Evolutionary conservation across 2,113 vertebrate species (phyloP).

Genomic region (Crotalus helleri): DNA sequence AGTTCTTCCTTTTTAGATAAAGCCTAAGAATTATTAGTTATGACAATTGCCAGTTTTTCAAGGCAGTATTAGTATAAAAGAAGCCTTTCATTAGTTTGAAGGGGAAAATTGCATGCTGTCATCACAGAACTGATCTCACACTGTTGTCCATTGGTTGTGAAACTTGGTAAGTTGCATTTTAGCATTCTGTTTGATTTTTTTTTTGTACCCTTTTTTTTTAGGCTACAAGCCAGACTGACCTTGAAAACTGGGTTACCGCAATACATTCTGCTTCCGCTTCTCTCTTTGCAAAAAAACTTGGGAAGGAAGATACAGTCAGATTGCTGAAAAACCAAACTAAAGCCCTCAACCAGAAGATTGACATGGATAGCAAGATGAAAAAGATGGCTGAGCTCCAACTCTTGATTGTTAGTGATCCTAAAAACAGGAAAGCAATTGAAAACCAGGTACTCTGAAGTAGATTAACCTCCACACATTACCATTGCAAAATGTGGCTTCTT

Average conservation of each 20-base stretch:
- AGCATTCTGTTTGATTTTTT: conserved; percentile 21
- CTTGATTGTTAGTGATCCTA: conserved; percentile 85
- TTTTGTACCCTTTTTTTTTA: conserved; percentile 34
- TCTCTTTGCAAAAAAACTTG: conserved; percentile 89
- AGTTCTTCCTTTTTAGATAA: conserved; percentile 12
- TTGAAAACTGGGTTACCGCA: conserved; percentile 97
- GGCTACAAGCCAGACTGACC: conserved; percentile 93
- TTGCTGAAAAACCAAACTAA: conserved; percentile 86
- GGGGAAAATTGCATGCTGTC: neutral
- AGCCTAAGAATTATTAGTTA: neutral
- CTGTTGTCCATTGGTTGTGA: neutral
- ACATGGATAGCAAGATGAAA: conserved; percentile 98
- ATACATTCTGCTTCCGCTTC: conserved; percentile 95
- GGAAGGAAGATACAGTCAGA: conserved; percentile 91
- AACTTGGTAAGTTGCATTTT: neutral
- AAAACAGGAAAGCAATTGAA: conserved; percentile 94
- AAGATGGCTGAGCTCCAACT: conserved; percentile 97
- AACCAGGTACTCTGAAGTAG: conserved; percentile 79
- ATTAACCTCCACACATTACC: neutral
- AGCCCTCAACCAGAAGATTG: conserved; percentile 90
- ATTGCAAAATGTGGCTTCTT: conserved; percentile 11
- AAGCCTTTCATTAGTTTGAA: conserved; percentile 1
- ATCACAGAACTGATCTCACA: neutral
- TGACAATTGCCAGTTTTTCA: conserved; percentile 5
- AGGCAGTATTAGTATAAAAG: neutral